A percentile compares a stretch with the other conserved stretches of the same genome.
Evolutionary conservation across 1,140 invertebrate species (phyloP).

Genomic region (Dendrolimus punctatus): DNA sequence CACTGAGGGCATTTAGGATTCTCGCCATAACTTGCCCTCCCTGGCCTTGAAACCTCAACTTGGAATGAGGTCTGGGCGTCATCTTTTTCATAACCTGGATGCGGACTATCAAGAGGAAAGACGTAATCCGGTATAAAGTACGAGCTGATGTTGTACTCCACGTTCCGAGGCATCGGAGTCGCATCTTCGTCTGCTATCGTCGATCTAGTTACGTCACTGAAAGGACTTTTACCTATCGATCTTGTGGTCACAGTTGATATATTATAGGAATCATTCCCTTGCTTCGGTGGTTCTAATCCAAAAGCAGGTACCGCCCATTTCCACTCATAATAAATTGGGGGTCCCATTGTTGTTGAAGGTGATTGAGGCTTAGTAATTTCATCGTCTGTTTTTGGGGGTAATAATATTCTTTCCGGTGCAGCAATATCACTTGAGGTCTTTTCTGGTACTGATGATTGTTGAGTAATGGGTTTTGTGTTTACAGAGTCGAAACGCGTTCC

Average conservation of each 20-base stretch:
- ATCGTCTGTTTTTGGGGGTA: conserved; percentile 54
- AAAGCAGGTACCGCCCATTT: conserved; percentile 75
- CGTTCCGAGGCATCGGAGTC: conserved; percentile 34
- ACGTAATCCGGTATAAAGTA: conserved; percentile 74
- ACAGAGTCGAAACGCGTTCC: conserved; percentile 39
- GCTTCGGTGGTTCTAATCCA: conserved; percentile 69
- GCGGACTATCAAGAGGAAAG: conserved; percentile 70
- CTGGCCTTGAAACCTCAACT: conserved; percentile 66
- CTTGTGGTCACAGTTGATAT: conserved; percentile 18
- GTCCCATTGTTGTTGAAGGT: conserved; percentile 72
- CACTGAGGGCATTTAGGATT: conserved; percentile 74
- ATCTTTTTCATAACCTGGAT: conserved; percentile 71
- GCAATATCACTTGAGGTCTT: conserved; percentile 10
- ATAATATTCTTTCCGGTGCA: conserved; percentile 32
- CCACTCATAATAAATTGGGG: conserved; percentile 76
- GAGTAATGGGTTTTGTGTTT: conserved; percentile 31
- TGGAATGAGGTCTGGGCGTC: conserved; percentile 73
- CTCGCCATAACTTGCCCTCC: conserved; percentile 71
- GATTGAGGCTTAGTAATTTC: conserved; percentile 14
- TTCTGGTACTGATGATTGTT: background rate
- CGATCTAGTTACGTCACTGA: conserved; percentile 31
- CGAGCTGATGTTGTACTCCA: conserved; percentile 55
- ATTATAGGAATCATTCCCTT: conserved; percentile 31
- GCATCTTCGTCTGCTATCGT: conserved; percentile 26
- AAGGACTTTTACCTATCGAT: conserved; percentile 32